phyloP scores from a whole-genome alignment of 2,888 invertebrate genomes.

The Liodrosophila aerea region DNA sequence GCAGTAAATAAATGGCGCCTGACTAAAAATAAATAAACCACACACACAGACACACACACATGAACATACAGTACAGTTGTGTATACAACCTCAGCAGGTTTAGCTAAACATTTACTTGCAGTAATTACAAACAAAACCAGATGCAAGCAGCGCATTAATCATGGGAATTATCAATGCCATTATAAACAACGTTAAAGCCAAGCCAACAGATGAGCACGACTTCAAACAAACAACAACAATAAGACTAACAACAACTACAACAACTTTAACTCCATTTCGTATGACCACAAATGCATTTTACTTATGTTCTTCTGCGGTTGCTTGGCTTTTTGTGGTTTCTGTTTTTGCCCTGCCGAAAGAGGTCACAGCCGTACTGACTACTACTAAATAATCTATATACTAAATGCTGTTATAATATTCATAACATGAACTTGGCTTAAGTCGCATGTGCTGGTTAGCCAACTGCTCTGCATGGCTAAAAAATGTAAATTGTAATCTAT shows the following conservation, averaged over 20 bases:
- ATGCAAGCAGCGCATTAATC: slow-evolving; percentile 57
- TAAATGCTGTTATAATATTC: slow-evolving; percentile 21
- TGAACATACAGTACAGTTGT: slow-evolving; percentile 10
- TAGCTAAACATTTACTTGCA: slow-evolving; percentile 60
- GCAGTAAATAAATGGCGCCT: slow-evolving; percentile 59
- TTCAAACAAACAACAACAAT: slow-evolving; percentile 22
- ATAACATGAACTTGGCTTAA: slow-evolving; percentile 9
- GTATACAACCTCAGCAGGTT: slow-evolving; percentile 11
- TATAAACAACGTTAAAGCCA: slow-evolving; percentile 55
- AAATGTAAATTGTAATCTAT: too few relatives aligned
- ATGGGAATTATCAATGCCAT: slow-evolving; percentile 56
- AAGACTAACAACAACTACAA: slow-evolving; percentile 15
- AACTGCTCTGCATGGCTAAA: slow-evolving; percentile 15
- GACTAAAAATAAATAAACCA: slow-evolving; percentile 60
- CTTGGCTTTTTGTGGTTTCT: slow-evolving; percentile 48
- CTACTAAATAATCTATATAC: slow-evolving; percentile 36
- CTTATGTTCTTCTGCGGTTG: slow-evolving; percentile 51
- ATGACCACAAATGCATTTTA: slow-evolving; percentile 58
- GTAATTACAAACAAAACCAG: slow-evolving; percentile 50
- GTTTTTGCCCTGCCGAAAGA: slow-evolving; percentile 23
- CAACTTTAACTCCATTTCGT: slow-evolving; percentile 4
- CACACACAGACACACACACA: slow-evolving; percentile 12
- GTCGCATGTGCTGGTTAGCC: slow-evolving; percentile 7
- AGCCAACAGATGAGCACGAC: slow-evolving; percentile 26
- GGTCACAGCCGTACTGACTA: slow-evolving; percentile 30